phyloP scores from a whole-genome alignment of 2,113 vertebrate genomes.

The Stegostoma tigrinum region DNA sequence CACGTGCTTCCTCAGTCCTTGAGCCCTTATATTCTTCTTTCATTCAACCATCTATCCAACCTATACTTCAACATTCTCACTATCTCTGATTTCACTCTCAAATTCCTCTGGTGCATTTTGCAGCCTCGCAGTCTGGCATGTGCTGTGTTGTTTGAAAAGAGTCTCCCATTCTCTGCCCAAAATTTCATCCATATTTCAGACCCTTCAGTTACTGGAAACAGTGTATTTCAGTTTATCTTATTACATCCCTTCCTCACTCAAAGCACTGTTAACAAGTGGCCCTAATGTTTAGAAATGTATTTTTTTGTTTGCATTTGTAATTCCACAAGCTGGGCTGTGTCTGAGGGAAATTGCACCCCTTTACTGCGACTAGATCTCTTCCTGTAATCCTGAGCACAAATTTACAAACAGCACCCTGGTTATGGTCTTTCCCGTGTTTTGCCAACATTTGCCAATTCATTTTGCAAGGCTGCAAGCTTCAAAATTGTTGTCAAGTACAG shows the following conservation, averaged over 20 bases:
- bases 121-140: not conserved
- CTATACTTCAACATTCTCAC: not conserved
- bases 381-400: not conserved
- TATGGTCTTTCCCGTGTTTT: not conserved
- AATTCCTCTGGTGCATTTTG: not conserved
- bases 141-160: not conserved
- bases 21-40: not conserved
- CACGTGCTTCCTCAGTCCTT: not conserved
- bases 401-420: not conserved
- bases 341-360: not conserved
- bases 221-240: not conserved
- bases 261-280: no score
- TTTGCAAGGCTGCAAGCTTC: not conserved
- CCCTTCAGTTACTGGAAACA: no score
- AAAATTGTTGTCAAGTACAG: not conserved
- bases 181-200: not conserved
- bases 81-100: not conserved
- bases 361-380: not conserved
- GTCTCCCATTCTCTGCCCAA: not conserved
- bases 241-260: no score
- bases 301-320: no score
- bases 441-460: not conserved
- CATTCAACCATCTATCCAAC: not conserved
- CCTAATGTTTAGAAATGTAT: no score
- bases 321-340: no score